phyloP scores from a whole-genome alignment of 2,113 vertebrate genomes.

The Xenotilapia caudafasciata region DNA sequence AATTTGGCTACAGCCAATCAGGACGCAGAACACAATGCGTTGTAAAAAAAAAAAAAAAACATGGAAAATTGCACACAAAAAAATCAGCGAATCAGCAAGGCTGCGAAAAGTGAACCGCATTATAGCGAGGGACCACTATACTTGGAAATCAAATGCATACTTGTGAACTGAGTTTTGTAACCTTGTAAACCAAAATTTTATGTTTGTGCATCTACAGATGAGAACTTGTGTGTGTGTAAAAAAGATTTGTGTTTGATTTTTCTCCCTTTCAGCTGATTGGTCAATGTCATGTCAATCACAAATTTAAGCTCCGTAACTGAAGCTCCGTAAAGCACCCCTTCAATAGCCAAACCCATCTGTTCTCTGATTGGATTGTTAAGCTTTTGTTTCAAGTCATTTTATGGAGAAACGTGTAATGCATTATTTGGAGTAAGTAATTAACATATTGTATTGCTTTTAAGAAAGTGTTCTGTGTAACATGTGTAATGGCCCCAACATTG shows the following conservation, averaged over 20 bases:
- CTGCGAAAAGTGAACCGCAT: not conserved
- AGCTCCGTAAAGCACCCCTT: not conserved
- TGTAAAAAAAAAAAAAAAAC: not conserved
- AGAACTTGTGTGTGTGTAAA: not conserved
- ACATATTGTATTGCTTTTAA: not conserved
- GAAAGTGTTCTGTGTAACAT: not conserved
- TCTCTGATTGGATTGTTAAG: not conserved
- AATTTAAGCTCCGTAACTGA: not conserved
- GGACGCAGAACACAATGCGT: not conserved
- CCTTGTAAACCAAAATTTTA: not conserved
- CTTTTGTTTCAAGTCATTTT: not conserved
- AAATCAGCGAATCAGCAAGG: not conserved
- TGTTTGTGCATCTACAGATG: not conserved
- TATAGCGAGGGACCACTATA: not conserved
- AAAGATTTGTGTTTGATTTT: not conserved
- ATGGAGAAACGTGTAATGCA: not conserved
- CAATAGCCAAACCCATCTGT: not conserved
- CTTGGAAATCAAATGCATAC: not conserved
- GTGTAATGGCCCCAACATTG: not conserved
- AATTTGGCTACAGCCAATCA: not conserved
- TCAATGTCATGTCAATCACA: not conserved
- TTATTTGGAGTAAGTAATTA: not conserved
- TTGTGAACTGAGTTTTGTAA: not conserved
- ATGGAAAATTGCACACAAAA: not conserved
- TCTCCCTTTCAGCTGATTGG: not conserved